These are phyloP conservation scores for Taurulus bubalis DNA, from an alignment of 2,113 vertebrate species.

Conservation along the genomic window DNA sequence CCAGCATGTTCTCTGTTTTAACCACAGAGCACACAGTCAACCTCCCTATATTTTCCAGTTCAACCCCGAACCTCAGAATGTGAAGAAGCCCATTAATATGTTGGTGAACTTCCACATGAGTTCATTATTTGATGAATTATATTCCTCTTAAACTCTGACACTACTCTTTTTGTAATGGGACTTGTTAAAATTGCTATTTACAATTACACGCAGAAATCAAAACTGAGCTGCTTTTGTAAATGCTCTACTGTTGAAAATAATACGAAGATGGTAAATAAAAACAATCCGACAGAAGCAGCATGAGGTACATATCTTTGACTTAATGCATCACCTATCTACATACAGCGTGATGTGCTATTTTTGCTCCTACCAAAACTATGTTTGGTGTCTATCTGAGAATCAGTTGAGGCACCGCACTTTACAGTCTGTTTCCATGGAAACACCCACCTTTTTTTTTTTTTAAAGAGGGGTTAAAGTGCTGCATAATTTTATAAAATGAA, in stretches of 20 bases:
- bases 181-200: background rate
- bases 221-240: background rate
- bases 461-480: slow-evolving; percentile 6
- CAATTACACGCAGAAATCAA: background rate
- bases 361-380: background rate
- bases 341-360: background rate
- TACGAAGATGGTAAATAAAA: background rate
- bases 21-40: background rate
- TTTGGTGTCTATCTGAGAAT: slow-evolving; percentile 14
- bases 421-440: slow-evolving; percentile 35
- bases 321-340: background rate
- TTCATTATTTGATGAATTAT: background rate
- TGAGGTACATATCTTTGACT: background rate
- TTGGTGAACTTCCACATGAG: background rate
- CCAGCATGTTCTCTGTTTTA: background rate
- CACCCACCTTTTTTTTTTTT: slow-evolving; percentile 3
- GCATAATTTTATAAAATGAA: background rate
- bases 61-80: background rate
- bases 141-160: background rate
- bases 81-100: background rate
- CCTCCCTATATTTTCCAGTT: background rate
- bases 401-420: background rate
- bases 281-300: background rate
- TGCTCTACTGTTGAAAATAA: background rate
- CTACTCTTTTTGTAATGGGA: background rate